Percentiles rank a stretch among this genome's conserved stretches.
phyloP scores from a whole-genome alignment of 1,140 invertebrate species.

The Bombus sylvicola region DNA sequence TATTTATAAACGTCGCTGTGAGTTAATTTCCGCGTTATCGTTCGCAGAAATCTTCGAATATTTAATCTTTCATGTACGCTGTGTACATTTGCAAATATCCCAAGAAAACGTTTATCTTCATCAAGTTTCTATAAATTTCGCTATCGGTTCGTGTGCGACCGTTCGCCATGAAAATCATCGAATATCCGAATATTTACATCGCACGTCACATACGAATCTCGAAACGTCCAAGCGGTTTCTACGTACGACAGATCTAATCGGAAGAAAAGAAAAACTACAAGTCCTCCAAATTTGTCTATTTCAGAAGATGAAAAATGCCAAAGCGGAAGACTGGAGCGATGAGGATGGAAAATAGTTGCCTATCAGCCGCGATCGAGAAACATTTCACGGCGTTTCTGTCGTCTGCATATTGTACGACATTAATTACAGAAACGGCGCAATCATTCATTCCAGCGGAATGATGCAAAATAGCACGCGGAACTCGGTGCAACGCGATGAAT shows the following conservation, averaged over 20 bases:
- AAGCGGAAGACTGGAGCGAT: neutral
- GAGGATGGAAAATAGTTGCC: neutral
- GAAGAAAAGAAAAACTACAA: neutral
- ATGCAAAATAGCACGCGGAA: conserved; percentile 49
- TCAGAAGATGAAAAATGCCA: neutral
- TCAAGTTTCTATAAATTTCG: too few relatives aligned
- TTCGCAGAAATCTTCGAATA: too few relatives aligned
- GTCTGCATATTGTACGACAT: neutral
- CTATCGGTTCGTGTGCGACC: too few relatives aligned
- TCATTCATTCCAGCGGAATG: conserved; percentile 45
- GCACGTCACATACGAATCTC: too few relatives aligned
- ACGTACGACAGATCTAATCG: neutral
- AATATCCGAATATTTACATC: too few relatives aligned
- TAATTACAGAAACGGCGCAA: conserved; percentile 37
- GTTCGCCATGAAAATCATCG: too few relatives aligned
- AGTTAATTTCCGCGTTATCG: too few relatives aligned
- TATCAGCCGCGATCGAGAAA: neutral
- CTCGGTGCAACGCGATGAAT: conserved; percentile 16
- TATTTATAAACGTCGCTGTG: too few relatives aligned
- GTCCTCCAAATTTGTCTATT: neutral
- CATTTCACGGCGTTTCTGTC: neutral
- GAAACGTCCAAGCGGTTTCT: neutral
- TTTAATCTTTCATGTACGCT: too few relatives aligned
- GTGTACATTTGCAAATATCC: too few relatives aligned
- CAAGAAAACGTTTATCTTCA: too few relatives aligned